These are phyloP conservation scores for Amyelois transitella DNA, from an alignment of 1,140 invertebrate species.

Conservation along the genomic window DNA sequence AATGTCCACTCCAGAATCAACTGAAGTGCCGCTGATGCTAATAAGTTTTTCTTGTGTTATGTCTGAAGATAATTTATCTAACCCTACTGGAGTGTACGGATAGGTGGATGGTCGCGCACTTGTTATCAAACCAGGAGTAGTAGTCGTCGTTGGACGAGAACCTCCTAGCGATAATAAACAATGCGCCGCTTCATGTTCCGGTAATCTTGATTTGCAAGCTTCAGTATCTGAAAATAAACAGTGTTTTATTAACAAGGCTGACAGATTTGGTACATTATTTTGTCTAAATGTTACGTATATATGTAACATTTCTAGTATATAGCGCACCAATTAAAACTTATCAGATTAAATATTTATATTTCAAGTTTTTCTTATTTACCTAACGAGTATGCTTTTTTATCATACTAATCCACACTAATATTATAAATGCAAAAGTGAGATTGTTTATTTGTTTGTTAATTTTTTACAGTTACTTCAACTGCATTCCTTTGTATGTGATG, in stretches of 20 bases:
- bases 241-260: neutral
- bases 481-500: too few species aligned
- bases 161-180: slow-evolving; percentile 85
- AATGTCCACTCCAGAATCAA: slow-evolving; percentile 36
- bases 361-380: too few species aligned
- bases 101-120: slow-evolving; percentile 77
- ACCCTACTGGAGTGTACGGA: slow-evolving; percentile 74
- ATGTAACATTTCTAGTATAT: too few species aligned
- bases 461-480: too few species aligned
- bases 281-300: neutral
- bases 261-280: neutral
- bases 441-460: too few species aligned
- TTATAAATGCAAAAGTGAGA: too few species aligned
- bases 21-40: slow-evolving; percentile 22
- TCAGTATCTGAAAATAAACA: slow-evolving; percentile 71
- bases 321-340: too few species aligned
- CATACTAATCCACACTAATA: too few species aligned
- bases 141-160: slow-evolving; percentile 54
- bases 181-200: slow-evolving; percentile 91
- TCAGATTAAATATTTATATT: too few species aligned
- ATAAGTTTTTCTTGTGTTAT: slow-evolving; percentile 38
- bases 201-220: slow-evolving; percentile 75
- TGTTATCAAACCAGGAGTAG: slow-evolving; percentile 74
- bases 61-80: slow-evolving; percentile 44
- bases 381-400: too few species aligned